A percentile compares a stretch with the other conserved stretches of the same genome.
Conservation (phyloP, 2,888 invertebrate species). For the Rhingia campestris region DNA sequence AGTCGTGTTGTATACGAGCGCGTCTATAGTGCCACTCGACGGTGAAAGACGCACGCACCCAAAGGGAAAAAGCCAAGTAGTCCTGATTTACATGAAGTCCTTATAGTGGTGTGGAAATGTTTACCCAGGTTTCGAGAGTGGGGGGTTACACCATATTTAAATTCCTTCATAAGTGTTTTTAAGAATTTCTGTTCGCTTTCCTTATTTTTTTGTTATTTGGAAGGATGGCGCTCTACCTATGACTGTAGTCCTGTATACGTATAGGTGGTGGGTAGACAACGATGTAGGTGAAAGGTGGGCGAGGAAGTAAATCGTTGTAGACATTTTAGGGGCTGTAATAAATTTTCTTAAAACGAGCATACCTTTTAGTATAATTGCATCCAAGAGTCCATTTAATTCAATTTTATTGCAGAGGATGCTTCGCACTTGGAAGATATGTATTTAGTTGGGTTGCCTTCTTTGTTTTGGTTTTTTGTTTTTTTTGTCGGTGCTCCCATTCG, state of each 20-base stretch:
- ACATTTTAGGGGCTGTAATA: conserved; percentile 64
- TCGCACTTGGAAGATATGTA: conserved; percentile 57
- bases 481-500: conserved; percentile 4
- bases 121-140: neutral
- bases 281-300: conserved; percentile 48
- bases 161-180: conserved; percentile 71
- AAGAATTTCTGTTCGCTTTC: conserved; percentile 43
- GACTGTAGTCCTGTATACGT: neutral
- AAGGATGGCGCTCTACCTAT: too few species aligned
- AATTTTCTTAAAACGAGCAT: conserved; percentile 71
- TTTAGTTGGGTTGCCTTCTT: conserved; percentile 56
- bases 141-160: conserved; percentile 52
- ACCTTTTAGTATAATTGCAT: conserved; percentile 74
- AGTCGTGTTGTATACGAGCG: conserved; percentile 19
- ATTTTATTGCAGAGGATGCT: conserved; percentile 71
- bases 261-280: neutral
- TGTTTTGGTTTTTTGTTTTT: conserved; percentile 25
- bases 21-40: conserved; percentile 2
- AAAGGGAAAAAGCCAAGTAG: conserved; percentile 23
- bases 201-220: conserved; percentile 8
- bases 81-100: conserved; percentile 44
- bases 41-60: conserved; percentile 48
- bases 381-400: conserved; percentile 74
- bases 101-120: neutral
- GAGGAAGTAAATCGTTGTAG: conserved; percentile 66